Evolutionary conservation across 2,888 invertebrate genomes (phyloP), one percentile per base, ranked within the genome.

Genomic region (Tinea pellionella): DNA sequence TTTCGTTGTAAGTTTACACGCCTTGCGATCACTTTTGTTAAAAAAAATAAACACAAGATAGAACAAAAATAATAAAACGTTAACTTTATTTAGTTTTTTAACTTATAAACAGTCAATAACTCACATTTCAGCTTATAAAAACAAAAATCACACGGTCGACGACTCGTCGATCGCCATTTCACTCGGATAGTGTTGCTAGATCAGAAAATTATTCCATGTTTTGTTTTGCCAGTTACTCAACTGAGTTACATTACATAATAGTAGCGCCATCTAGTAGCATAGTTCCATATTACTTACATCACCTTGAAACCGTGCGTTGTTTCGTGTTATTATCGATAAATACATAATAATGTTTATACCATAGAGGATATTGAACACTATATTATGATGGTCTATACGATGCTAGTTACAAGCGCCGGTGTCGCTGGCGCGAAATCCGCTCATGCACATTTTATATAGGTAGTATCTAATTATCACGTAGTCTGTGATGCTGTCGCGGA

Each of bases 1-100:
- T 85, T 84, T 84, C 80, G 84, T 84, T 84, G 78, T 65, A 84
- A 84, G 83, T 86, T 84, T 78, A 76, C 75, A 74, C 53, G 24
- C 24, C 18, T 47, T 24, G 53, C 18, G 24, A 53, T 18, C 69
- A 83, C 75, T 82, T 82, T 77, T 63, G 70, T 67, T 65, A 69
- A 15, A 72, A 65, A 77, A 73, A 75, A 65, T 69, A 67, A 68
- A 63, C 74, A 78, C 75, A 71, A 68, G 60, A 71, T 67, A 69
- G 69, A 69, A 69, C 63, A 63, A 65, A 64, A 68, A 77, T 78
- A 83, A 79, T 77, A 69, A 42, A 57, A 65, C 53, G 53, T 67
- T 67, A 76, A 77, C 69, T 78, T 78, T 73, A 67, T 69, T 67
- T 68, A 73, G 75, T 79, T 72, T 75, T 76, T 77, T 74, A 76